Percentiles rank a stretch among this genome's conserved stretches.
phyloP scores from a whole-genome alignment of 2,888 invertebrate species.

The Thymelicus lineola region DNA sequence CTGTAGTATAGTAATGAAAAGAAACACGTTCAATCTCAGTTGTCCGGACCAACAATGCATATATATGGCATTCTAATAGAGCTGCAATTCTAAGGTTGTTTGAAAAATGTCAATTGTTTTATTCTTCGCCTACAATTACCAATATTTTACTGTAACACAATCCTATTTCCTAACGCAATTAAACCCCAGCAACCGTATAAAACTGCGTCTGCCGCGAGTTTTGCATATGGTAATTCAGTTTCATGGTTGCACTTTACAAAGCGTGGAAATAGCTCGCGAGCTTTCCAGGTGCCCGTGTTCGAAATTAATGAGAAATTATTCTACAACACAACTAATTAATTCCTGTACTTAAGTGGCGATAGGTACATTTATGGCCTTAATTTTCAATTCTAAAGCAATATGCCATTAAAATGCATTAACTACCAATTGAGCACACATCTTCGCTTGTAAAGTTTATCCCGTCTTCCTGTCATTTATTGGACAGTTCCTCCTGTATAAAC shows the following conservation, averaged over 20 bases:
- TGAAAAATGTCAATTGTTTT: neutral
- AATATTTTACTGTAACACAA: neutral
- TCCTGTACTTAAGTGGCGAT: conserved; percentile 54
- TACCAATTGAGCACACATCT: conserved; percentile 70
- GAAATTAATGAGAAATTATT: conserved; percentile 75
- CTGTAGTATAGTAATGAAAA: too few species aligned
- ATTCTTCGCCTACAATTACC: neutral
- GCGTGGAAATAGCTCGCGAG: conserved; percentile 63
- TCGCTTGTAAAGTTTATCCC: conserved; percentile 66
- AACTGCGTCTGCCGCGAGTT: conserved; percentile 43
- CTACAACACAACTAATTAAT: conserved; percentile 68
- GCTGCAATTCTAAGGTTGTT: neutral
- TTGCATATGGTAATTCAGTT: conserved; percentile 63
- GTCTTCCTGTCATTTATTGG: conserved; percentile 71
- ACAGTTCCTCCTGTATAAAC: conserved; percentile 60
- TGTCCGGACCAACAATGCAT: too few species aligned
- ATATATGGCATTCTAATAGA: too few species aligned
- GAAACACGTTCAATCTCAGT: too few species aligned
- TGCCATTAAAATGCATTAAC: conserved; percentile 71
- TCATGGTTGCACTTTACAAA: conserved; percentile 56
- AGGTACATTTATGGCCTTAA: conserved; percentile 63
- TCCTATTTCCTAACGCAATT: neutral
- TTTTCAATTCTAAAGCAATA: conserved; percentile 70
- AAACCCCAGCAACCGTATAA: conserved; percentile 4
- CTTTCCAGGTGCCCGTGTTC: conserved; percentile 57